A percentile compares a stretch with the other conserved stretches of the same genome.
Evolutionary conservation across 2,797 vertebrate genomes (phyloP).

Genomic region (Oryzias dopingdopingensis): DNA sequence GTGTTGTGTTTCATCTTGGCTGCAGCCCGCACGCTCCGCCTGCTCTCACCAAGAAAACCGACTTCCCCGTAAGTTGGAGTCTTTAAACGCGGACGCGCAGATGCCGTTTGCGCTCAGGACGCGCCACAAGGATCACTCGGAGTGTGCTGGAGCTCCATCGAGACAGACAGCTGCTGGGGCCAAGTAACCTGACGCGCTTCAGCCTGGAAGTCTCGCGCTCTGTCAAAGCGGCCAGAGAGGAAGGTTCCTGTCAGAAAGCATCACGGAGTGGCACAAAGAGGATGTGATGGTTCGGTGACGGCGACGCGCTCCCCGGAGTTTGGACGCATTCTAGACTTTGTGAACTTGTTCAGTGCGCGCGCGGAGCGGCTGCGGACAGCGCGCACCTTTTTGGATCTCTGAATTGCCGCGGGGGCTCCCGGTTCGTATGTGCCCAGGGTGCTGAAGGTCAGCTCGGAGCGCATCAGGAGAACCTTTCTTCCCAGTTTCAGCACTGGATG

Average conservation of each 20-base stretch:
- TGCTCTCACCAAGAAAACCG: conserved; percentile 65
- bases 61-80: conserved; percentile 76
- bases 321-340: conserved; percentile 25
- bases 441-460: conserved; percentile 45
- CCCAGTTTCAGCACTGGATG: conserved; percentile 55
- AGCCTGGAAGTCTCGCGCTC: conserved; percentile 28
- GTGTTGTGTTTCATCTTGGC: conserved; percentile 68
- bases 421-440: conserved; percentile 41
- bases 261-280: conserved; percentile 42
- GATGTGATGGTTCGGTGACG: conserved; percentile 50
- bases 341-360: neutral
- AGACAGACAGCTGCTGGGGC: conserved; percentile 33
- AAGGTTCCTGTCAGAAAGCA: conserved; percentile 18
- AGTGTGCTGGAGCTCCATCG: conserved; percentile 67
- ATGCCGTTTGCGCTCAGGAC: conserved; percentile 63
- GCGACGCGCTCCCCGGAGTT: conserved; percentile 43
- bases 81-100: conserved; percentile 75
- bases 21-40: conserved; percentile 65
- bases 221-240: conserved; percentile 1
- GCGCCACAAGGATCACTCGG: conserved; percentile 73
- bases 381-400: conserved; percentile 50
- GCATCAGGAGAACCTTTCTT: conserved; percentile 60
- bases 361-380: conserved; percentile 4
- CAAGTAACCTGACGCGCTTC: neutral
- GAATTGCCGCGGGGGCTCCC: conserved; percentile 36